A percentile compares a stretch with the other conserved stretches of the same genome.
Conservation (phyloP, 2,797 vertebrate species). For the Ctenochaetus hawaiiensis region DNA sequence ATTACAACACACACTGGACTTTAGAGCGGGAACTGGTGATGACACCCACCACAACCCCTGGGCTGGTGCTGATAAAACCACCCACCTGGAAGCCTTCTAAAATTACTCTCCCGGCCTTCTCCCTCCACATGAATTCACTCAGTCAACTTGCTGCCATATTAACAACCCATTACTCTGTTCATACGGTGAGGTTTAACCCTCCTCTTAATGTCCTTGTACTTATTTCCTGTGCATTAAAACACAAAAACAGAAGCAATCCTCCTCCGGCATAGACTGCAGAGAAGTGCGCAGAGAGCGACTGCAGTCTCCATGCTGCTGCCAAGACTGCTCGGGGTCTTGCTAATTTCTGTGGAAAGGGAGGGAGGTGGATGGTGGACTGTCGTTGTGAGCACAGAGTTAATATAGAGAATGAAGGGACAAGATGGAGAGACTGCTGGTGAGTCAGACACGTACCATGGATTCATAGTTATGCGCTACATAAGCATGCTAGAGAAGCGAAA, state of each 20-base stretch:
- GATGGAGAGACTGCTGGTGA: conserved; percentile 67
- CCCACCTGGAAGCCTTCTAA: conserved; percentile 42
- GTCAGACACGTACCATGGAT: conserved; percentile 63
- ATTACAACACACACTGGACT: conserved; percentile 29
- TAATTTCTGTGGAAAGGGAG: conserved; percentile 41
- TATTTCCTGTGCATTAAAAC: conserved; percentile 21
- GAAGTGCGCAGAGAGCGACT: conserved; percentile 39
- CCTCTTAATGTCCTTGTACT: conserved; percentile 10
- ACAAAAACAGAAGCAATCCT: conserved; percentile 17
- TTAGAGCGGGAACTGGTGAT: conserved; percentile 41
- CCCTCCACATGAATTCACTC: conserved; percentile 21
- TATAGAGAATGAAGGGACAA: conserved; percentile 61
- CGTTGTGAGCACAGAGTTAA: conserved; percentile 62
- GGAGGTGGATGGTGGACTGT: conserved; percentile 36
- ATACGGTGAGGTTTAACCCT: conserved; percentile 24
- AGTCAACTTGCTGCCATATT: conserved; percentile 1
- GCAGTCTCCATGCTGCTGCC: conserved; percentile 67
- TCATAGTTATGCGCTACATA: conserved; percentile 54
- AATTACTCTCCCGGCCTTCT: conserved; percentile 20
- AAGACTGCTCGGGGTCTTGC: conserved; percentile 48
- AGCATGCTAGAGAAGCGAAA: conserved; percentile 70
- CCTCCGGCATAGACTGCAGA: conserved; percentile 60
- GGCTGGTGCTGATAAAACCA: conserved; percentile 54
- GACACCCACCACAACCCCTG: conserved; percentile 46
- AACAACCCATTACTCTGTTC: neutral